Evolutionary conservation across 2,113 vertebrate species (phyloP).

Genomic region (Poecilia latipinna): DNA sequence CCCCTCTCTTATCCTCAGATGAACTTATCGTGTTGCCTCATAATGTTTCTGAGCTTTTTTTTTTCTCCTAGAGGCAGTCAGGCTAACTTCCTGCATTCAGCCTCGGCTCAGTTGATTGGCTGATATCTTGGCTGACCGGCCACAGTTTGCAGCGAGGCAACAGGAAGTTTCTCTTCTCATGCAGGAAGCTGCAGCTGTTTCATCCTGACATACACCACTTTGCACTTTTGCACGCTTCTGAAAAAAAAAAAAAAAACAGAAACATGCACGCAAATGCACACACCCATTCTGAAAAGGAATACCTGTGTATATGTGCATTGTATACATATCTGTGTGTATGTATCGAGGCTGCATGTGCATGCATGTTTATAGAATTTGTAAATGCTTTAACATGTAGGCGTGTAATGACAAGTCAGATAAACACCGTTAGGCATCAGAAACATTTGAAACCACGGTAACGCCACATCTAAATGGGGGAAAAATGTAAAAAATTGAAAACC

Average conservation of each 20-base stretch:
- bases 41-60: conserved; percentile 72
- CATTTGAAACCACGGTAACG: conserved; percentile 73
- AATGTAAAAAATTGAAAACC: not conserved
- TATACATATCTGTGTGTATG: too few relatives aligned
- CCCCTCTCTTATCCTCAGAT: conserved; percentile 81
- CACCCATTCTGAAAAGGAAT: not conserved
- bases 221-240: conserved; percentile 50
- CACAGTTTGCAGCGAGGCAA: conserved; percentile 62
- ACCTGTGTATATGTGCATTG: not conserved
- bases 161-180: conserved; percentile 73
- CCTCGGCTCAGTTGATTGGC: conserved; percentile 73
- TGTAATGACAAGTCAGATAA: conserved; percentile 57
- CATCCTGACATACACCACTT: conserved; percentile 52
- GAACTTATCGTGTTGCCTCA: conserved; percentile 84
- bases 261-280: not conserved
- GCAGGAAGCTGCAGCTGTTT: conserved; percentile 76
- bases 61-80: conserved; percentile 71
- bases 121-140: conserved; percentile 71
- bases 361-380: conserved; percentile 38
- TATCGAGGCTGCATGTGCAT: conserved; percentile 1
- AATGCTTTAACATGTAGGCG: conserved; percentile 64
- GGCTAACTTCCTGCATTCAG: conserved; percentile 78
- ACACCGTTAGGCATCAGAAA: conserved; percentile 60
- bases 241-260: not conserved
- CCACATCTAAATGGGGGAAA: conserved; percentile 52